Evolutionary conservation across 2,113 vertebrate species (phyloP).

Genomic region (Odobenus rosmarus): DNA sequence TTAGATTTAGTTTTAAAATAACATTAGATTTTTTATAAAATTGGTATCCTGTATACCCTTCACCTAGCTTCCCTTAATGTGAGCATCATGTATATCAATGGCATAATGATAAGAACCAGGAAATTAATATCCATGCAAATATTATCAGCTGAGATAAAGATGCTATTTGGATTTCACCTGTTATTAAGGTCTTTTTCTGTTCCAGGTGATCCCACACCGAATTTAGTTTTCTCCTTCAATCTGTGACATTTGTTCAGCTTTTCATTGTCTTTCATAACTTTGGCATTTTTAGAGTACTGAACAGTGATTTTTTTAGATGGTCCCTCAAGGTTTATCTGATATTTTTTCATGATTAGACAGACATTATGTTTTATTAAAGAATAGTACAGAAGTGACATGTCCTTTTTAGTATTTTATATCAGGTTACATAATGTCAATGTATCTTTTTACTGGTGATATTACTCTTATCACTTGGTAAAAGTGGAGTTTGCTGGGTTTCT

Average conservation of each 20-base stretch:
- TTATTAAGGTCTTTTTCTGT: neutral
- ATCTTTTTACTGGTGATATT: neutral
- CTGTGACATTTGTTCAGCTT: neutral
- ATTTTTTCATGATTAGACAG: neutral
- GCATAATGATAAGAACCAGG: neutral
- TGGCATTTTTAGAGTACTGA: neutral
- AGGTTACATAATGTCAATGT: neutral
- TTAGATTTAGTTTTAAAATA: neutral
- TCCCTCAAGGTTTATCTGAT: neutral
- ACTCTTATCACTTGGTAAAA: neutral
- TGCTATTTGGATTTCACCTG: neutral
- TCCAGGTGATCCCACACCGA: neutral
- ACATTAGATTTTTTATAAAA: neutral
- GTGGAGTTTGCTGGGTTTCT: neutral
- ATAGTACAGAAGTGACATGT: neutral
- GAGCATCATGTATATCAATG: neutral
- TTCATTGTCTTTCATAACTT: neutral
- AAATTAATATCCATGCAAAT: neutral
- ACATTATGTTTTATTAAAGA: neutral
- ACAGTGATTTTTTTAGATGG: neutral
- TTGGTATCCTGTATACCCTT: neutral
- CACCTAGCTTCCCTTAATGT: neutral
- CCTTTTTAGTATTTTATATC: neutral
- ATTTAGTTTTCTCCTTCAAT: neutral
- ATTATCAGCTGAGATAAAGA: neutral